Base-by-base conservation (phyloP, 1,140 invertebrate species). In the Drosophila sproati region DNA sequence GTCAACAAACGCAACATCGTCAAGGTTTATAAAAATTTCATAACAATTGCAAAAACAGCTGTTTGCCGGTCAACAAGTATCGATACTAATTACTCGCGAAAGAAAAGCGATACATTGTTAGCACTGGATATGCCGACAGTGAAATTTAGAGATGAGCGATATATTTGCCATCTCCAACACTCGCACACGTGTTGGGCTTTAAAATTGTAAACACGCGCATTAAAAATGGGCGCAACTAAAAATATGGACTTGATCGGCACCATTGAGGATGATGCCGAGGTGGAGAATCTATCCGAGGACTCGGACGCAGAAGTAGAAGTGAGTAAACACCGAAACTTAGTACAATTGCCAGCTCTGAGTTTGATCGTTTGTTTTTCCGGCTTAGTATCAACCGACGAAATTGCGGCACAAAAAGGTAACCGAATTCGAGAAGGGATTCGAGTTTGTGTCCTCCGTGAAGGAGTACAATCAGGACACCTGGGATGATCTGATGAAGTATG, bases 401-500 rank as follows among this genome's bases (percentile, higher is more conserved):
- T 94, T 96, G 75, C 96, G 95, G 70, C 94, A 94, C 35, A 95
- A 96, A 70, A 94, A 95, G 74, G 95, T 95, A 59, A 94, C 95
- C 29, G 95, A 97, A 73, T 97, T 97, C 86, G 94, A 96, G 82
- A 94, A 94, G 29, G 94, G 95, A 12, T 97, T 97, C 90, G 92
- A 96, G 78, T 98, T 98, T 94, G 94, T 96, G 35, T 94, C 94
- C 4, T 95, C 94, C 8, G 94, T 94, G 1, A 94, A 95, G 47
- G 96, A 97, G 77, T 97, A 97, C 86, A 97, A 97, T 91, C 88
- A 95, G 91, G 96, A 97, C 89, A 95, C 96, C n/a, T 98, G 96
- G 97, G 96, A 97, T 93, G 96, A 97, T 94, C 91, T 98, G 32
- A 94, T 95, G 77, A 97, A 97, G 89, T 97, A 97, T 93, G 95